phyloP scores from a whole-genome alignment of 2,888 invertebrate genomes.

The Oligia strigilis region DNA sequence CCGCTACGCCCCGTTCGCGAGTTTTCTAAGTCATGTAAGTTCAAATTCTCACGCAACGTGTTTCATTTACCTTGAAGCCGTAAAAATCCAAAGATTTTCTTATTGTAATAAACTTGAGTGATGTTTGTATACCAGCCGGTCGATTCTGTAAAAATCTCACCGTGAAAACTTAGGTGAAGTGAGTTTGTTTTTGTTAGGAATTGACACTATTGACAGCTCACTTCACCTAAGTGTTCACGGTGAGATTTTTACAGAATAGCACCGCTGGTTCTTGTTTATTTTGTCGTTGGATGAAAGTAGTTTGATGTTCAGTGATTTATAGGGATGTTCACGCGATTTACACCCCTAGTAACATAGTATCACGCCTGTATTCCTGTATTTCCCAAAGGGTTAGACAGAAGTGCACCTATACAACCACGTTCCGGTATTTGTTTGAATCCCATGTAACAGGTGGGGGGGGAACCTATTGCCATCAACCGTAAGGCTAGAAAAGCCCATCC shows the following conservation, averaged over 20 bases:
- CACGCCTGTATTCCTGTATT: background rate
- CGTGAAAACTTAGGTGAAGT: too few relatives aligned
- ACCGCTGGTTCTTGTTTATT: conserved; percentile 9
- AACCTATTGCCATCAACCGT: background rate
- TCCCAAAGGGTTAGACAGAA: background rate
- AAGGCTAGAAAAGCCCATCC: background rate
- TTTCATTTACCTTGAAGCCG: conserved; percentile 33
- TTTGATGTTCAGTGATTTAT: background rate
- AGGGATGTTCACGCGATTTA: background rate
- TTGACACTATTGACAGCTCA: too few relatives aligned
- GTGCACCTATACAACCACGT: background rate
- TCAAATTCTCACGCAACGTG: conserved; percentile 56
- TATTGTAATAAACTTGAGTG: conserved; percentile 52
- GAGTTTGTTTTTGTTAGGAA: too few relatives aligned
- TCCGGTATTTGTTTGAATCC: background rate
- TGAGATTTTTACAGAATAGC: too few relatives aligned
- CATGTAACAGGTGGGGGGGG: background rate
- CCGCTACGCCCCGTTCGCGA: conserved; percentile 14
- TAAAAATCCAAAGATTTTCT: conserved; percentile 50
- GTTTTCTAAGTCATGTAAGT: conserved; percentile 55
- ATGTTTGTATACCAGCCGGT: conserved; percentile 41
- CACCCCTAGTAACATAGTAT: background rate
- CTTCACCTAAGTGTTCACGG: too few relatives aligned
- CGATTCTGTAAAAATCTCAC: too few relatives aligned
- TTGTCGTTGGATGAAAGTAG: background rate